Base-by-base conservation (phyloP, 2,888 invertebrate genomes). In the Drosophila macrothrix region DNA sequence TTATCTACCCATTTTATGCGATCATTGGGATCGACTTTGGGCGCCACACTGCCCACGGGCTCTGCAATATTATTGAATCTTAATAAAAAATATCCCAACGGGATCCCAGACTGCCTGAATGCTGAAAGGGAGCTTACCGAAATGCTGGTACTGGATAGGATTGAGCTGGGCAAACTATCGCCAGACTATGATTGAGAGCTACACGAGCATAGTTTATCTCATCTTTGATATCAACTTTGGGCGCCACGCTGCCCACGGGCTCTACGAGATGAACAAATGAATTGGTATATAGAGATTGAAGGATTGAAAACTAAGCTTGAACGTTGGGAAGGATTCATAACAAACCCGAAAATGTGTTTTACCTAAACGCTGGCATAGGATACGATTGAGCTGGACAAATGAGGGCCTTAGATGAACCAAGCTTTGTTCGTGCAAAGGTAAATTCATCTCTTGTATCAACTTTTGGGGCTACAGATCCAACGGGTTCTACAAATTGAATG, bases 201-300 rank as follows among this genome's bases (percentile, higher is more conserved):
- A 82, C 84, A 0, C 91, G 91, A 94, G 95, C 92, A 95, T 94
- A 93, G 94, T 95, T 94, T 93, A 94, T 91, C 93, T 94, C 91
- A 94, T 96, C 96, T 94, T 95, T 93, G 69, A 96, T 95, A 66
- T 96, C 95, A 92, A 96, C 96, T 94, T 96, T 96, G 93, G 93
- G 93, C 0, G 91, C 91, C n/a, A 94, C 94, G 69, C 94, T 94
- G 65, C 94, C 94, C 63, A 94, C 93, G 12, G 94, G 94, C 82
- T 94, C 94, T 94, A 90, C 53, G 88, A 67, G 19, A 7, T 28
- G 10, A 29, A 22, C 1, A 53, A 1, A 50, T 7, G 0, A 3
- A n/a, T 62, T 56, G 6, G 6, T 43, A 37, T 55, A 60, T 16
- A 35, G 2, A 25, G 5, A 33, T n/a, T 25, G 1, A 41, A 16